Base-by-base conservation (phyloP, 2,888 invertebrate genomes). In the Autographa gamma region DNA sequence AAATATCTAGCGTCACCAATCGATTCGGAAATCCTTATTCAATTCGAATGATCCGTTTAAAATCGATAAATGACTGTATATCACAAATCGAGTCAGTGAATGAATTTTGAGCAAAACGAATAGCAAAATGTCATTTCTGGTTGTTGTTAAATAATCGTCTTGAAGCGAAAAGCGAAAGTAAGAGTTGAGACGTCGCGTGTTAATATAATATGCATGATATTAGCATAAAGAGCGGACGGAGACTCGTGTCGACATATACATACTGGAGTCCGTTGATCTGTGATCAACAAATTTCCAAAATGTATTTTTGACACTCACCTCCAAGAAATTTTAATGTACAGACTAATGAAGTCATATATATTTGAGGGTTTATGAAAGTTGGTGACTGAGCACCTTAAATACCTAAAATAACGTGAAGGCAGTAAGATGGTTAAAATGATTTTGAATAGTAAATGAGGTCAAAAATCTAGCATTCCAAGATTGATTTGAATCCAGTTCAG, bases 111-210 rank as follows among this genome's bases (percentile, higher is more conserved):
- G 19, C 60, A 31, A 19, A 59, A 61, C 58, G 48, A 56, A 77
- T 18, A 61, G 59, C 58, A 34, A 56, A 77, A 71, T 56, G 52
- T 58, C 54, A 68, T 25, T 66, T 66, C 41, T 64, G 48, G 48
- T 41, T 18, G n/a, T 18, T 38, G 59, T 71, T 60, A 6, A 66
- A 64, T 70, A 68, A 68, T 66, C 43, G 63, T 69, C 74, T 78
- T 74, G 71, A 68, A 78, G 74, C 9, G 48, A 52, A 74, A 81
- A 79, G 71, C 74, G 77, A 81, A 81, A 81, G 81, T 74, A 19
- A 70, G 60, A 56, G 58, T 60, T 52, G 2, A 70, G 63, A 54
- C 60, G 65, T 18, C 56, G 52, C 19, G 56, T 48, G 41, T 18
- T 56, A 54, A 13, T 69, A 32, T 65, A 71, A 71, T 77, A 69